Percentiles rank a stretch among this genome's conserved stretches.
phyloP scores from a whole-genome alignment of 1,140 invertebrate genomes.

The Aphaenogaster rudis region DNA sequence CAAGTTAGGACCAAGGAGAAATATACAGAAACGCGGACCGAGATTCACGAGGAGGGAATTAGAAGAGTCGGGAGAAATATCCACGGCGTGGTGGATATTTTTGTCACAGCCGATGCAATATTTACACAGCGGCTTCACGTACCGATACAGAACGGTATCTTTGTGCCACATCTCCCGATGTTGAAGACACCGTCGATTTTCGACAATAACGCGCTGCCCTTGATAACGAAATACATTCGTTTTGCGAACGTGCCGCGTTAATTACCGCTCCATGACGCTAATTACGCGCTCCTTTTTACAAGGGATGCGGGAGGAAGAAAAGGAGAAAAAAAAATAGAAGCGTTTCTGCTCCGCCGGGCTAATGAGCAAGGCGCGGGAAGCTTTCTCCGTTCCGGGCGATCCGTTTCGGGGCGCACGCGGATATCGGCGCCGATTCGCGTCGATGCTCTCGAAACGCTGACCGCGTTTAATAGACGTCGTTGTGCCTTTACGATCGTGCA shows the following conservation, averaged over 20 bases:
- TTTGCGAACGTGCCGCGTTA: background rate
- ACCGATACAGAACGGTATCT: background rate
- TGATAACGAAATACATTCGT: background rate
- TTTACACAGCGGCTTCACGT: background rate
- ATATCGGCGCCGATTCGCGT: constrained; percentile 39
- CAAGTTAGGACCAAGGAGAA: constrained; percentile 32
- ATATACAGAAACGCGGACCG: constrained; percentile 6
- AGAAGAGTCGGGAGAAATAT: background rate
- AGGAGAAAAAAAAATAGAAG: background rate
- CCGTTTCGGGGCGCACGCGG: constrained; percentile 20
- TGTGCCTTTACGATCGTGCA: constrained; percentile 2
- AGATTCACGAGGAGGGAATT: background rate
- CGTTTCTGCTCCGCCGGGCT: constrained; percentile 12
- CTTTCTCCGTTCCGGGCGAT: constrained; percentile 51
- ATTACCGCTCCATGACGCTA: background rate
- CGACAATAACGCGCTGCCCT: background rate
- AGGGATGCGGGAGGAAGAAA: background rate
- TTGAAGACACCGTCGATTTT: background rate
- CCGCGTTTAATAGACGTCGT: constrained; percentile 50
- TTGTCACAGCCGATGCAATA: background rate
- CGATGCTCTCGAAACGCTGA: constrained; percentile 48
- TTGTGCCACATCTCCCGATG: background rate
- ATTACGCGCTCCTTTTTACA: background rate
- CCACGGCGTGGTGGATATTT: background rate
- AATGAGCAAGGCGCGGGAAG: constrained; percentile 4